Evolutionary conservation across 2,113 vertebrate genomes (phyloP).

Genomic region (Smithornis capensis): DNA sequence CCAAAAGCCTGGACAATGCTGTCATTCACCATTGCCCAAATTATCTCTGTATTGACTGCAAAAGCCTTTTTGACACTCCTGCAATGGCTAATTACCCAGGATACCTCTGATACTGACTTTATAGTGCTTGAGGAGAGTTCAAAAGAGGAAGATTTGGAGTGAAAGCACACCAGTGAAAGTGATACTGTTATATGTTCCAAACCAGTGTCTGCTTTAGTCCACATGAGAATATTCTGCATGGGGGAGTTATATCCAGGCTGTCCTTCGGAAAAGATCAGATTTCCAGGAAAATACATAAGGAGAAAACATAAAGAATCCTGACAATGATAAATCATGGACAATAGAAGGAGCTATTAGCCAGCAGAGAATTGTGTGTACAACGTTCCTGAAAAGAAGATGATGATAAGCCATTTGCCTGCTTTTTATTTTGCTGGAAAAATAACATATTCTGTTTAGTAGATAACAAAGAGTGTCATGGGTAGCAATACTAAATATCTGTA

Average conservation of each 20-base stretch:
- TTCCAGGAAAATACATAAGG: conserved; percentile 69
- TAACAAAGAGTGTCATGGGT: conserved; percentile 16
- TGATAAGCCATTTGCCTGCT: conserved; percentile 73
- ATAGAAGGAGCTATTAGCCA: conserved; percentile 80
- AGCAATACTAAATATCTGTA: not conserved
- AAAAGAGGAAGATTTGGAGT: conserved; percentile 43
- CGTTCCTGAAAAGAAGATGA: conserved; percentile 55
- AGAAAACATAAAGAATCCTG: conserved; percentile 69
- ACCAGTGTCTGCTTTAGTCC: conserved; percentile 8
- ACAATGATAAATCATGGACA: conserved; percentile 79
- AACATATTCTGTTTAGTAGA: conserved; percentile 61
- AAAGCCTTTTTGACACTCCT: conserved; percentile 97
- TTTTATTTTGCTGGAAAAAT: conserved; percentile 35
- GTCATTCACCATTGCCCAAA: conserved; percentile 99
- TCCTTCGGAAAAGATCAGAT: conserved; percentile 53
- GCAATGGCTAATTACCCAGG: conserved; percentile 99
- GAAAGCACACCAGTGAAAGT: conserved; percentile 56
- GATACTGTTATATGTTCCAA: conserved; percentile 15
- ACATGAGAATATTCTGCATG: not conserved
- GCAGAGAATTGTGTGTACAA: conserved; percentile 69
- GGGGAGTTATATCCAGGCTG: conserved; percentile 60
- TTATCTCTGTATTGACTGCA: conserved; percentile 99
- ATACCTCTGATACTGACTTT: conserved; percentile 95
- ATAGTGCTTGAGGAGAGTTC: conserved; percentile 72
- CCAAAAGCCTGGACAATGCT: conserved; percentile 98